These are phyloP conservation scores for Neolamprologus devosi DNA, from an alignment of 2,113 vertebrate species.

Conservation along the genomic window DNA sequence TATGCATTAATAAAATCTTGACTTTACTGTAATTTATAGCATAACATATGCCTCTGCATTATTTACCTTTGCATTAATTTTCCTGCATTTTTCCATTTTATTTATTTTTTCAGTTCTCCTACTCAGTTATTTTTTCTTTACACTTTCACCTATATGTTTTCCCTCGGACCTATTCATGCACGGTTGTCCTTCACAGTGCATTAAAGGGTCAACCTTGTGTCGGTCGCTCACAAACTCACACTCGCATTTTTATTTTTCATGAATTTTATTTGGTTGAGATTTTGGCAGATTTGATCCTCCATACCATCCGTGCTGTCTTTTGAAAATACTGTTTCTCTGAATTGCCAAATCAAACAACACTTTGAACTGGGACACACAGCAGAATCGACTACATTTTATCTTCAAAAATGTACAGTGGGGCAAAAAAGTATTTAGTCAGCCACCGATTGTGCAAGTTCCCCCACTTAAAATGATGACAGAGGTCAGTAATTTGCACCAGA, in stretches of 20 bases:
- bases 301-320: neutral
- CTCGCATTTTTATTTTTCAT: neutral
- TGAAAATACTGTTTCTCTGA: neutral
- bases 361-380: constrained; percentile 8
- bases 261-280: neutral
- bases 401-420: no score
- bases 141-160: neutral
- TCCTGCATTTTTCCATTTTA: neutral
- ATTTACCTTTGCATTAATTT: neutral
- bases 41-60: neutral
- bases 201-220: neutral
- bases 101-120: neutral
- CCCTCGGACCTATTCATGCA: neutral
- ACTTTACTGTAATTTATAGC: neutral
- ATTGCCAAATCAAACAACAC: constrained; percentile 6
- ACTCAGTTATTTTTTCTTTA: neutral
- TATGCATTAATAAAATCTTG: neutral
- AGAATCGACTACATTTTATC: neutral
- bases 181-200: neutral
- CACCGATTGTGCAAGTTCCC: no score
- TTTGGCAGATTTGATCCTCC: neutral
- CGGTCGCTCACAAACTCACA: neutral
- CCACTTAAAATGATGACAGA: no score
- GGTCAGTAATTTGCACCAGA: no score
- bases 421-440: no score